Base-by-base conservation (phyloP, 2,888 invertebrate species). In the Erebia ligea region DNA sequence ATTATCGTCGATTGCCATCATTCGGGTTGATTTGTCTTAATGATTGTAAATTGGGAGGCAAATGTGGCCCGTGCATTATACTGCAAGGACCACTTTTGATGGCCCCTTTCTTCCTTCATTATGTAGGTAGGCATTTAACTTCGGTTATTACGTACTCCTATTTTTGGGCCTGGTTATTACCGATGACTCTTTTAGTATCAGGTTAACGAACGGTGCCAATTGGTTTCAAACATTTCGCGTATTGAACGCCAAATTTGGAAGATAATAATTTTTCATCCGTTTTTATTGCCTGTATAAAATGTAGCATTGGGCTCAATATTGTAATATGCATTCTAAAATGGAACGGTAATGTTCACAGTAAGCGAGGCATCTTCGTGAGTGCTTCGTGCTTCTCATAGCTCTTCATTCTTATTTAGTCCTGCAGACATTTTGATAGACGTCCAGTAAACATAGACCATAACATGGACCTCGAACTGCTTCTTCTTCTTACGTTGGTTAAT, bases 1-100 rank as follows among this genome's bases (percentile, higher is more conserved):
- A 92, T 92, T 91, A 90, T 83, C 74, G 81, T 80, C 82, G 86
- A 92, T 91, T 87, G 89, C 83, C 86, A 81, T 87, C 87, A 81
- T 85, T 87, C 80, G 77, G 79, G 81, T 85, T 88, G 88, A 90
- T 90, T 91, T 86, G 85, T 85, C 83, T 82, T 91, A 91, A 92
- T 92, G 91, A 86, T 82, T 82, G 81, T 84, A 90, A 91, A 92
- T 92, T 88, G 86, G 83, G 81, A 82, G 76, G 82, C 84, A 85
- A 88, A 86, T 75, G 63, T 80, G 80, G 80, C 82, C 84, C 86
- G 86, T 85, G 89, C 86, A 83, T 82, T 83, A 82, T 74, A 75
- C 74, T 75, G 45, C 40, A 52, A 54, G 17, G 66, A 56, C 66
- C 64, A 34, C 40, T 64, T 54, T 40, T 34, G 50, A 50, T n/a